phyloP scores from a whole-genome alignment of 2,113 vertebrate genomes.

The Megaceryle torquata region DNA sequence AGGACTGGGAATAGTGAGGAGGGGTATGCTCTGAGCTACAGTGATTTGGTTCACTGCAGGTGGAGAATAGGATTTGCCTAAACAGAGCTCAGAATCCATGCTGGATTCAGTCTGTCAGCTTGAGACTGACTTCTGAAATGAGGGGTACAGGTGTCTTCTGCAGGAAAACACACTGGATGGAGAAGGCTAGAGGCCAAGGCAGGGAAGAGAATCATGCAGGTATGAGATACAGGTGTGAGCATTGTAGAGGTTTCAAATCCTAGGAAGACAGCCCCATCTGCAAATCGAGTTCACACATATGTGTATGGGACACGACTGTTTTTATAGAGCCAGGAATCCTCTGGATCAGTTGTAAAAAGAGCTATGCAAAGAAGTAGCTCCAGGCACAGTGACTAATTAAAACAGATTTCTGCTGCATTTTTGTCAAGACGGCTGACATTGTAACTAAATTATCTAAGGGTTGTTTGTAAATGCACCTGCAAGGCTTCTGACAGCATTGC shows the following conservation, averaged over 20 bases:
- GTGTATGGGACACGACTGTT: not conserved
- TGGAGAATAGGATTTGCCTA: not conserved
- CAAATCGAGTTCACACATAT: not conserved
- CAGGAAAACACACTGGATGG: not conserved
- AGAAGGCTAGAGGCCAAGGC: not conserved
- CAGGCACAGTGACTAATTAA: not conserved
- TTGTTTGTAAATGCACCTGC: not conserved
- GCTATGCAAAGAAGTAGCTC: not conserved
- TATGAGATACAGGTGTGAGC: not conserved
- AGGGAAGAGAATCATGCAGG: not conserved
- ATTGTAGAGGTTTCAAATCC: not conserved
- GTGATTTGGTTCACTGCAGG: not conserved
- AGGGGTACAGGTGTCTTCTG: not conserved
- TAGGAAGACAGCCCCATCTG: not conserved
- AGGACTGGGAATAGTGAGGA: not conserved
- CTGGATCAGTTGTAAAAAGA: not conserved
- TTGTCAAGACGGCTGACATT: not conserved
- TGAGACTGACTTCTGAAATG: not conserved
- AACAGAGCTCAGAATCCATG: not conserved
- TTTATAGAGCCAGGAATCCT: not conserved
- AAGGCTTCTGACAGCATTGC: not conserved
- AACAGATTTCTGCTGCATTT: not conserved
- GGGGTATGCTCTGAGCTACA: not conserved
- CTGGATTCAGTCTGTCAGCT: not conserved
- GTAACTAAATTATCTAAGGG: not conserved